A percentile compares a stretch with the other conserved stretches of the same genome.
These are phyloP conservation scores for Halictus ligatus DNA, from an alignment of 2,888 invertebrate species.

Conservation along the genomic window DNA sequence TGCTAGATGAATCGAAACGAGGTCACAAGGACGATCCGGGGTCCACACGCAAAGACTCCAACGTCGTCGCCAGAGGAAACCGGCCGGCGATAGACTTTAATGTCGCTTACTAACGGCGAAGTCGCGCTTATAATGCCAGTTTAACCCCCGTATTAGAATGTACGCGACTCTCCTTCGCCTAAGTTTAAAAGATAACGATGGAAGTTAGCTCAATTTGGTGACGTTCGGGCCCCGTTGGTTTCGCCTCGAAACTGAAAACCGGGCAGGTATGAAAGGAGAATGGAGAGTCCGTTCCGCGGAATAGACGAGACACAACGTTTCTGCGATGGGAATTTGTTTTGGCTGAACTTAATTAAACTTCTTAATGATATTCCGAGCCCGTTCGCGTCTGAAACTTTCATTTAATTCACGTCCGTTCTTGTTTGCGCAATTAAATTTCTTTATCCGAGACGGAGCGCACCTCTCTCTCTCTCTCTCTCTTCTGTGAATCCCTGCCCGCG, in stretches of 20 bases:
- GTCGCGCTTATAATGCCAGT: neutral
- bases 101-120: neutral
- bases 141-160: conserved; percentile 9
- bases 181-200: conserved; percentile 17
- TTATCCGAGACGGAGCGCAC: conserved; percentile 2
- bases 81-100: neutral
- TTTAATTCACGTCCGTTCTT: conserved; percentile 38
- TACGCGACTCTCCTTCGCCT: neutral
- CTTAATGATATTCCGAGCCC: conserved; percentile 48
- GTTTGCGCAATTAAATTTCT: conserved; percentile 42
- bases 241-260: conserved; percentile 6
- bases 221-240: neutral
- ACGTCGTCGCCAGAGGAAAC: neutral
- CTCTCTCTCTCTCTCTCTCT: neutral
- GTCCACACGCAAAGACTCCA: neutral
- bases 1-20: neutral
- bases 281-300: neutral
- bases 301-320: neutral
- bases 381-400: conserved; percentile 36
- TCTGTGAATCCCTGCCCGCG: neutral
- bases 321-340: conserved; percentile 31
- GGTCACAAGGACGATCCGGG: neutral
- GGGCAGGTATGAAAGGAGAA: conserved; percentile 12
- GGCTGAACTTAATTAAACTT: conserved; percentile 54
- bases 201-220: conserved; percentile 12